phyloP scores from a whole-genome alignment of 2,113 vertebrate species.

The Oryzias curvinotus region DNA sequence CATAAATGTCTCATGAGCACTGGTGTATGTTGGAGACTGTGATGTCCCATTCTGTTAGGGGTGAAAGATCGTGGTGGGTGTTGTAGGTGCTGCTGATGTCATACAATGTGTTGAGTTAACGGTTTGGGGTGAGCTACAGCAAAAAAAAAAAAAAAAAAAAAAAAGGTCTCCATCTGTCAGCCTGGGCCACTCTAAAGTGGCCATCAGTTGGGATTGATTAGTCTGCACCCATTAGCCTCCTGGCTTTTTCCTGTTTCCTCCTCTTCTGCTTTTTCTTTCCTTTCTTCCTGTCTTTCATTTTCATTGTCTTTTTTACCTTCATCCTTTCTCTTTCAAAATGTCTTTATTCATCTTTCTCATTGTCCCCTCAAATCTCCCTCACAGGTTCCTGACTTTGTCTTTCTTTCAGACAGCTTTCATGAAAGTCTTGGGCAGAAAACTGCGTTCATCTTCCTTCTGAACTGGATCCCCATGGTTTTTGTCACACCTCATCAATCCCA shows the following conservation, averaged over 20 bases:
- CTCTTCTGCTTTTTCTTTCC: slow-evolving; percentile 42
- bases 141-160: slow-evolving; percentile 63
- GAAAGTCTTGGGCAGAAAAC: background rate
- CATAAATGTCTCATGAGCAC: slow-evolving; percentile 30
- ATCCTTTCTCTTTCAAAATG: slow-evolving; percentile 4
- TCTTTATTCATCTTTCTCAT: background rate
- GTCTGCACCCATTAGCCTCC: slow-evolving; percentile 69
- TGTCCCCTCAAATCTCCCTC: background rate
- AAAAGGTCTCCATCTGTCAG: slow-evolving; percentile 71
- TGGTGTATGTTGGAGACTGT: slow-evolving; percentile 3
- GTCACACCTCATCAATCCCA: slow-evolving; percentile 7
- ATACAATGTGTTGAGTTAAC: slow-evolving; percentile 35
- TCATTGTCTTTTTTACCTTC: slow-evolving; percentile 4
- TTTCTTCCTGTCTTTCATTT: slow-evolving; percentile 25
- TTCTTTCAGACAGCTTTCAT: background rate
- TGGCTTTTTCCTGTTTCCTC: slow-evolving; percentile 49
- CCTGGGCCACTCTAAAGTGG: slow-evolving; percentile 64
- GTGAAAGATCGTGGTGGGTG: background rate
- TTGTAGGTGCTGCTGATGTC: slow-evolving; percentile 35
- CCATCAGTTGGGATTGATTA: slow-evolving; percentile 76
- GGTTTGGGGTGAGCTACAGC: slow-evolving; percentile 63
- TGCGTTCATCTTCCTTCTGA: slow-evolving; percentile 2
- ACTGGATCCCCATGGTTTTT: background rate
- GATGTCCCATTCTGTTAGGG: slow-evolving; percentile 23
- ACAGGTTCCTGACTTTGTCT: background rate